A percentile compares a stretch with the other conserved stretches of the same genome.
These are phyloP conservation scores for Pelobates cultripes DNA, from an alignment of 2,797 vertebrate species.

Conservation along the genomic window DNA sequence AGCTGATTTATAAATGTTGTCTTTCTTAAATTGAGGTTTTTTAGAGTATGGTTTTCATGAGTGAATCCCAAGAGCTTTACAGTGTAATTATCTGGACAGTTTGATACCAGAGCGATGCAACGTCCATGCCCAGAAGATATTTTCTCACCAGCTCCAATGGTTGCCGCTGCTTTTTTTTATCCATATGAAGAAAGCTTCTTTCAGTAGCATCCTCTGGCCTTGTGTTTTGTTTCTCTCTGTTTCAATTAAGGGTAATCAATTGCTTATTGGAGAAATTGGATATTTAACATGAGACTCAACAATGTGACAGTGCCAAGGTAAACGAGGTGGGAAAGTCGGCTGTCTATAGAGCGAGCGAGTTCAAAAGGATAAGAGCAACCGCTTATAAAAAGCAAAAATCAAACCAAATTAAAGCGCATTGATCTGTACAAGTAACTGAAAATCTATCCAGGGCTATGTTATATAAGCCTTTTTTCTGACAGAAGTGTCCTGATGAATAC, in stretches of 20 bases:
- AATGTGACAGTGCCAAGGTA: background rate
- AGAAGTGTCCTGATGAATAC: background rate
- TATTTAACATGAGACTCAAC: constrained; percentile 14
- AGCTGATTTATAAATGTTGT: too few species aligned
- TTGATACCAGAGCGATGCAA: background rate
- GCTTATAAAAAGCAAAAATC: constrained; percentile 12
- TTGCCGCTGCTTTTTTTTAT: background rate
- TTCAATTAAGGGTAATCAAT: constrained; percentile 9
- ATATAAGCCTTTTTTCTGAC: background rate
- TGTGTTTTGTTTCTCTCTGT: constrained; percentile 1
- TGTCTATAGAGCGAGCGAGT: background rate
- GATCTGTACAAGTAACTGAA: constrained; percentile 11
- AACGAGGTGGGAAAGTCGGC: background rate
- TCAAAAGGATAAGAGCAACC: constrained; percentile 16
- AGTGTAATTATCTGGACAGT: too few species aligned
- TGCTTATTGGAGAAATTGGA: constrained; percentile 3
- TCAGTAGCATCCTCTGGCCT: background rate
- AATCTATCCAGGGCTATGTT: background rate
- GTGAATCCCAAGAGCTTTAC: too few species aligned
- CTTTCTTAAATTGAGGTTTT: too few species aligned
- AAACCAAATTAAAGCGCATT: constrained; percentile 17
- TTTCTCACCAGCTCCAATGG: background rate
- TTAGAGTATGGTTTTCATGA: too few species aligned
- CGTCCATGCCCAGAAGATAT: background rate
- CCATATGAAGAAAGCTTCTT: background rate